Evolutionary conservation across 2,797 vertebrate genomes (phyloP).

Genomic region (Anas georgica): DNA sequence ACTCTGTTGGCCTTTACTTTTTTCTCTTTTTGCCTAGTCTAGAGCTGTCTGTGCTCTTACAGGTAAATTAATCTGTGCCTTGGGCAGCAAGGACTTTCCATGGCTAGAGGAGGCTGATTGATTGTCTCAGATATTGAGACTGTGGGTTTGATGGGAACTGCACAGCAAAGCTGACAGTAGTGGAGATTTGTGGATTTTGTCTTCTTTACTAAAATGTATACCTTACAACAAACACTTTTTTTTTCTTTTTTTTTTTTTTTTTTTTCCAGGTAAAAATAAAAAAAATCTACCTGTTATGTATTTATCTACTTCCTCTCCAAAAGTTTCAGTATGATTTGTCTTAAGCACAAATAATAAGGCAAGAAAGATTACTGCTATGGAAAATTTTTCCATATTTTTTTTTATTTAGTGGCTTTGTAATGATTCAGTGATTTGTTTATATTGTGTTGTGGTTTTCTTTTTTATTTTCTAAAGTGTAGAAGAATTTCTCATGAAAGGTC

Average conservation of each 20-base stretch:
- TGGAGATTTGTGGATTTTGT: not conserved
- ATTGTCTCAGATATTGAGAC: slow-evolving; percentile 28
- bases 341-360: not conserved
- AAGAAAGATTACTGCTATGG: not conserved
- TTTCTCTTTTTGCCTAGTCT: not conserved
- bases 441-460: not conserved
- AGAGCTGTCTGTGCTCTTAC: rapidly evolving
- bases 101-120: not conserved
- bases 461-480: not conserved
- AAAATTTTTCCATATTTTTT: not conserved
- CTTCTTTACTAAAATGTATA: not conserved
- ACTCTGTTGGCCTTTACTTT: not conserved
- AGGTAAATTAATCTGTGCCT: slow-evolving; percentile 17
- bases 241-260: not conserved
- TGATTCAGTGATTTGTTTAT: not conserved
- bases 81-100: not conserved
- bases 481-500: not conserved
- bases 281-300: not conserved
- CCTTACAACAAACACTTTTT: not conserved
- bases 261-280: not conserved
- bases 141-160: not conserved
- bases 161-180: not conserved
- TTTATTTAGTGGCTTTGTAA: not conserved
- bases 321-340: not conserved
- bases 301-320: not conserved